Evolutionary conservation across 2,113 vertebrate species (phyloP).

Genomic region (Calyptommatus sinebrachiatus): DNA sequence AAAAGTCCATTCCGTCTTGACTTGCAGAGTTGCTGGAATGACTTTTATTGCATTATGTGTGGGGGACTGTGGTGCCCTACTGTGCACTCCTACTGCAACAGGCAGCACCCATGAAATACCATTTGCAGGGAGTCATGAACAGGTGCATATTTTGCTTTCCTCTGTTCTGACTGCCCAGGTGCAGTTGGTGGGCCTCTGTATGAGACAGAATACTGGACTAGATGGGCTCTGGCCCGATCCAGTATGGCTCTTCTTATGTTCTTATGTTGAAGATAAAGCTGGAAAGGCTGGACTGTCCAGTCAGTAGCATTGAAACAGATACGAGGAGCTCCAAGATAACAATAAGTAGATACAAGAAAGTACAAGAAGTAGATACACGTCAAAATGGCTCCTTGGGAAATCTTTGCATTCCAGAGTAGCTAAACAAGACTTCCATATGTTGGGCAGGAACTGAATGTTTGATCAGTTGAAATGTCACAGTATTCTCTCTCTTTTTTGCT

Average conservation of each 20-base stretch:
- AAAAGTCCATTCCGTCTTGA: not conserved
- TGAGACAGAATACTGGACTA: too few species aligned
- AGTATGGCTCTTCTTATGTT: too few species aligned
- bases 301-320: not conserved
- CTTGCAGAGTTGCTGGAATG: not conserved
- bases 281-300: slow-evolving; percentile 10
- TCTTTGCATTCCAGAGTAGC: too few species aligned
- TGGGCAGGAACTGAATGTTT: not conserved
- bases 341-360: too few species aligned
- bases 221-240: too few species aligned
- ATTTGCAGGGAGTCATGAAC: too few species aligned
- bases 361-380: too few species aligned
- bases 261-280: not conserved
- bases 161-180: too few species aligned
- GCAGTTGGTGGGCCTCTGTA: too few species aligned
- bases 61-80: not conserved
- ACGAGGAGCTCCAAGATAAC: not conserved
- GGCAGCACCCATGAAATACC: too few species aligned
- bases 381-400: not conserved
- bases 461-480: not conserved
- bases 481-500: not conserved
- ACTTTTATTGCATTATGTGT: not conserved
- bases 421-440: not conserved
- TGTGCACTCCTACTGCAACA: too few species aligned
- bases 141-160: too few species aligned